Base-by-base conservation (phyloP, 2,797 vertebrate genomes). In the Cichlasoma orientale region DNA sequence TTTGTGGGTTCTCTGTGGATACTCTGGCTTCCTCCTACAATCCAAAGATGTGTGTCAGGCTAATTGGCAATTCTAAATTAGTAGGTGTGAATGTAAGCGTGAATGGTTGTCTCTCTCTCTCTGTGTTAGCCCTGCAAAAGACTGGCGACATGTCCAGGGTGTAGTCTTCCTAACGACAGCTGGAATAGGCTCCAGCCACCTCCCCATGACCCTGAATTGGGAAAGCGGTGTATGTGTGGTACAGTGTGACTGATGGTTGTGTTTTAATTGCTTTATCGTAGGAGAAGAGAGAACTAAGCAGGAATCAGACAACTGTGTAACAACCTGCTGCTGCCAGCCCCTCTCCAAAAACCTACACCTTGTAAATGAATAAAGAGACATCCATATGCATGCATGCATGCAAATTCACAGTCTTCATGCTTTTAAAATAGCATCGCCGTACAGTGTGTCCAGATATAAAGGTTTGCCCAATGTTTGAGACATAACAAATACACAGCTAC, bases 291-390 rank as follows among this genome's bases (percentile, higher is more conserved):
- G 71, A 79, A 77, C 73, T 58, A 52, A 82, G 71, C n/a, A 71
- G 75, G 33, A 69, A 69, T 86, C 72, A 82, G 76, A 76, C 75
- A 69, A 56, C 71, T 82, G 79, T 78, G 56, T 82, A 44, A 63
- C 84, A 72, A 77, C 85, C 86, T 74, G 54, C 68, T 80, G 81
- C 79, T 79, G 79, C 58, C 68, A 84, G 78, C 27, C 56, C 63
- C 72, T 70, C 52, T 78, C 52, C 72, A 70, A 77, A 80, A 72
- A 23, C 52, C 77, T 54, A 44, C 53, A 70, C 16, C 14, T 76
- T 41, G 56, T 55, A 59, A 38, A 57, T 14, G 44, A n/a, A 12
- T 41, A 27, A 61, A 53, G 29, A 56, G 6, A 47, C 44, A 12
- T 71, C 52, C 73, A 55, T 52, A 21, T 66, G 9, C 31, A 78